Evolutionary conservation across 2,888 invertebrate genomes (phyloP).

Genomic region (Scaeva pyrastri): DNA sequence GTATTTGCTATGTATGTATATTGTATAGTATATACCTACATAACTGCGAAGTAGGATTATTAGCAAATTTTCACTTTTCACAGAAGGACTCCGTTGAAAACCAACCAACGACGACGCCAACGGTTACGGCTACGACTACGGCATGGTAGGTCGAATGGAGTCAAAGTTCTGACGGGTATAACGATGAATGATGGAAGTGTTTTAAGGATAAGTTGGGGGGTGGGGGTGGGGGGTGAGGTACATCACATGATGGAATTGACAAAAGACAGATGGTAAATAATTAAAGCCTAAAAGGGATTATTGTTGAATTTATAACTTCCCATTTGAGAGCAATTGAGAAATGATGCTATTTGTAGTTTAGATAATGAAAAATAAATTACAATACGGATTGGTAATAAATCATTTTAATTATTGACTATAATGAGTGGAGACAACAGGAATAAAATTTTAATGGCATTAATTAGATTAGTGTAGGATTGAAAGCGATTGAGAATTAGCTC

Average conservation of each 20-base stretch:
- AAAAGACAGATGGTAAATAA: conserved; percentile 64
- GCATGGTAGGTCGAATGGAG: not conserved
- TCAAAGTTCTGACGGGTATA: conserved; percentile 11
- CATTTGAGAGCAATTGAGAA: conserved; percentile 13
- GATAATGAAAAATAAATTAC: conserved; percentile 29
- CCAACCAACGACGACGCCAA: not conserved
- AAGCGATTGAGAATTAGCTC: no score
- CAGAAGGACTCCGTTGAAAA: conserved; percentile 53
- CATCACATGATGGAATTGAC: conserved; percentile 49
- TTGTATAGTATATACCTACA: no score
- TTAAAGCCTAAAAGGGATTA: conserved; percentile 59
- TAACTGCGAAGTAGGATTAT: conserved; percentile 10
- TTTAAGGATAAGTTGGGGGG: conserved; percentile 33
- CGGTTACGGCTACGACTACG: not conserved
- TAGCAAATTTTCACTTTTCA: conserved; percentile 39
- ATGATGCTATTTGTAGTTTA: conserved; percentile 34
- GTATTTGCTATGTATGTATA: not conserved
- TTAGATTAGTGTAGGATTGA: no score
- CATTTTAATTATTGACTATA: conserved; percentile 47
- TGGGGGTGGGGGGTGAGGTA: no score
- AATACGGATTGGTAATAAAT: conserved; percentile 44
- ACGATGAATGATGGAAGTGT: conserved; percentile 52
- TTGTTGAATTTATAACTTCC: conserved; percentile 64
- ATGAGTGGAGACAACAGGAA: not conserved
- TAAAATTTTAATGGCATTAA: not conserved